Evolutionary conservation across 2,113 vertebrate species (phyloP), one percentile per base, ranked within the genome.

Genomic region (Lepus europaeus): DNA sequence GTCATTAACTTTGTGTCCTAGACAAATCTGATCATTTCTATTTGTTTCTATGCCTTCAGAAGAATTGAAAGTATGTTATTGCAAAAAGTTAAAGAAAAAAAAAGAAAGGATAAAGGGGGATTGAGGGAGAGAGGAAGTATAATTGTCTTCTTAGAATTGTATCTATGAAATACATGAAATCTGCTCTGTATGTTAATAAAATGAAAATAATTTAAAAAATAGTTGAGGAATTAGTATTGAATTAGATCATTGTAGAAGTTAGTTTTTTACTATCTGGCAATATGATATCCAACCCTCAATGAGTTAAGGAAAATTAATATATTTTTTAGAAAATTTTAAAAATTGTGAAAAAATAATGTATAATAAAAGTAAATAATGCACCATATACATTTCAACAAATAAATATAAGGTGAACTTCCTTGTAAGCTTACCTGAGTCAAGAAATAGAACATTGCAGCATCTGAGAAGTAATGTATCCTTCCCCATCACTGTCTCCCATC

Each of bases 1-100:
- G 33, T 87, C 33, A 59, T 85, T 87, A 69, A 61, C 29, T 72
- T 36, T 56, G 0, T 64, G 9, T 87, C 64, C 51, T 86, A 56
- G 56, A 93, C 14, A 86, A 72, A 85, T 27, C 31, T 77, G 69
- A 20, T 82, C 22, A n/a, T 92, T 84, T 87, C 14, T 89, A 63
- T 49, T 2, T n/a, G 13, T 84, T 39, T 88, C 29, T 63, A n/a
- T 84, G 39, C 74, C 70, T 83, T 85, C 78, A 72, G 7, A 84
- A 90, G n/a, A 33, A 72, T 83, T 73, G 33, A 10, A 63, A 89
- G 84, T 45, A 45, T 45, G 45, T 45, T 45, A 45, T 45, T 45
- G 6, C 45, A 45, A 45, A 45, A 45, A 45, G 45, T 45, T 45
- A 45, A 45, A 45, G 45, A 45, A 45, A 45, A 45, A 45, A 45